Evolutionary conservation across 2,113 vertebrate genomes (phyloP).

Genomic region (Emydura subglobosa): DNA sequence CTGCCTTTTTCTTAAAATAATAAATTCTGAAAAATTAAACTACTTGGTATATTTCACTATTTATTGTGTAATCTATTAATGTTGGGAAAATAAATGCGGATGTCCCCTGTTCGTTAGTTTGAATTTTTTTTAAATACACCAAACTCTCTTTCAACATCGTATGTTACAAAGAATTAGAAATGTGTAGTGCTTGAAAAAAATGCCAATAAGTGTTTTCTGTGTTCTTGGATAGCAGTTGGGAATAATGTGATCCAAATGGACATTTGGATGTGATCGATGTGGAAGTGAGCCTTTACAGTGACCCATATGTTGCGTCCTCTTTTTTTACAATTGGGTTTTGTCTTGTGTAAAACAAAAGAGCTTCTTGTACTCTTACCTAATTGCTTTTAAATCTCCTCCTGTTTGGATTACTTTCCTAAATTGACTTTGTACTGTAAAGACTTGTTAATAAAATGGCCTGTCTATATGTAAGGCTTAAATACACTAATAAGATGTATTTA

Average conservation of each 20-base stretch:
- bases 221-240: background rate
- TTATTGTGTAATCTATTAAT: background rate
- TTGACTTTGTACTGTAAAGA: background rate
- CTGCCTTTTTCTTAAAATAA: background rate
- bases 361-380: background rate
- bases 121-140: background rate
- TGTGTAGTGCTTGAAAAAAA: background rate
- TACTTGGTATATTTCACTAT: background rate
- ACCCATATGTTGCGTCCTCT: background rate
- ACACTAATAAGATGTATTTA: background rate
- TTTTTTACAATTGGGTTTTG: background rate
- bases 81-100: background rate
- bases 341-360: background rate
- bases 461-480: constrained; percentile 18
- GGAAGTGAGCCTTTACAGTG: background rate
- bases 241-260: background rate
- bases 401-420: background rate
- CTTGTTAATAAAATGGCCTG: background rate
- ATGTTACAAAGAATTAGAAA: background rate
- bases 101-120: background rate
- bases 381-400: background rate
- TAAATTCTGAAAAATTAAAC: background rate
- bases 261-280: background rate
- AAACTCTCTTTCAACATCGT: background rate
- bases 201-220: background rate